Evolutionary conservation across 2,797 vertebrate species (phyloP).

Genomic region (Zenarchopterus dispar): DNA sequence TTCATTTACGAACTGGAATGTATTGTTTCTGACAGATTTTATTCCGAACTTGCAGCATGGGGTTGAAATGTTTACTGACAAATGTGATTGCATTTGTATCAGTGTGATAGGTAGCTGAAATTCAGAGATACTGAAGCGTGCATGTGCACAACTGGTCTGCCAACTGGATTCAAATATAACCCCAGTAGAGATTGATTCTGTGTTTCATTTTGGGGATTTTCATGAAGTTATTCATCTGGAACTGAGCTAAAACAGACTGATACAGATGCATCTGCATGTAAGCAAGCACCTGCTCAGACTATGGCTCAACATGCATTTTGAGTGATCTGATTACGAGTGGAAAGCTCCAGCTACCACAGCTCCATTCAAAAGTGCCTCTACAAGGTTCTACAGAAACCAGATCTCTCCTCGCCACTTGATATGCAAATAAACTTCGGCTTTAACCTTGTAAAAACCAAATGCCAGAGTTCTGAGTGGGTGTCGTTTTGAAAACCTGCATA

Average conservation of each 20-base stretch:
- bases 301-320: not conserved
- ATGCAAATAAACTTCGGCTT: not conserved
- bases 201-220: slow-evolving; percentile 15
- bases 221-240: slow-evolving; percentile 32
- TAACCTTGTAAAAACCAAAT: not conserved
- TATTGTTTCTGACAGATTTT: no score
- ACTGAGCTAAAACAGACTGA: slow-evolving; percentile 1
- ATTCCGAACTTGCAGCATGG: no score
- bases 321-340: not conserved
- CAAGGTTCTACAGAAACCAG: not conserved
- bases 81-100: no score
- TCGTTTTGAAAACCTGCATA: not conserved
- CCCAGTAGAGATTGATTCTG: not conserved
- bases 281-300: not conserved
- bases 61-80: no score
- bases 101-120: no score
- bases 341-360: not conserved
- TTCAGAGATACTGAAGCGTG: slow-evolving; percentile 8
- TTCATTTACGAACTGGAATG: no score
- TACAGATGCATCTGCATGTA: slow-evolving; percentile 14
- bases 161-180: slow-evolving; percentile 21
- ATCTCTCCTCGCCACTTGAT: not conserved
- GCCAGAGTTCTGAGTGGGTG: no score
- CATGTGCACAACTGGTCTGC: slow-evolving; percentile 15
- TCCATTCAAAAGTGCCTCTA: not conserved